phyloP scores from a whole-genome alignment of 2,113 vertebrate species.

The Gracilinanus agilis region DNA sequence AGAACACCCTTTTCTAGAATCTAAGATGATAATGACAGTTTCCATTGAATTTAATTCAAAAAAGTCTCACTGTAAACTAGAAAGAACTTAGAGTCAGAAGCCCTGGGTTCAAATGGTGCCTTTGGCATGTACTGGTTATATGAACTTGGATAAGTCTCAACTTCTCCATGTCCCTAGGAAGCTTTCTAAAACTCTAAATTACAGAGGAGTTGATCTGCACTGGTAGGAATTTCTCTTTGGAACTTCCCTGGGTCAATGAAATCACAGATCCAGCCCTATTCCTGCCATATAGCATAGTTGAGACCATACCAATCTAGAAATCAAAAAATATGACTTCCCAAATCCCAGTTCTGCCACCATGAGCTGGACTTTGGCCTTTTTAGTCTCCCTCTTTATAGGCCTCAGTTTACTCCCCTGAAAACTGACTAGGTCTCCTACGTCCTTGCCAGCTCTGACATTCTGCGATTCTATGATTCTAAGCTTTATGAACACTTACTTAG shows the following conservation, averaged over 20 bases:
- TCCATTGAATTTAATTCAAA: background rate
- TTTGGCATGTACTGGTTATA: background rate
- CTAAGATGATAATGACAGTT: background rate
- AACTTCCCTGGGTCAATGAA: accelerated
- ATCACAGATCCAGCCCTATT: background rate
- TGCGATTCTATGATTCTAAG: background rate
- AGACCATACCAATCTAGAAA: background rate
- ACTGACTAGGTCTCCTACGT: background rate
- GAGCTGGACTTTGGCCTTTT: background rate
- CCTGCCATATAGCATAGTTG: background rate
- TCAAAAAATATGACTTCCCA: accelerated
- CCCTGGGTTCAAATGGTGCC: background rate
- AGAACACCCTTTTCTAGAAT: background rate
- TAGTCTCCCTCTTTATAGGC: background rate
- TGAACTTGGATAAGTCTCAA: background rate
- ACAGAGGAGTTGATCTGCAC: background rate
- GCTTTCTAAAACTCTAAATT: background rate
- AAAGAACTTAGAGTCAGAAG: background rate
- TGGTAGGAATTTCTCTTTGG: background rate
- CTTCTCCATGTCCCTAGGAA: background rate
- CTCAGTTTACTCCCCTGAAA: background rate
- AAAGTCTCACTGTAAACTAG: background rate
- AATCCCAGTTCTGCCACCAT: background rate
- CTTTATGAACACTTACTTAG: background rate
- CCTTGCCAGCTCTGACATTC: background rate